A percentile compares a stretch with the other conserved stretches of the same genome.
phyloP scores from a whole-genome alignment of 2,888 invertebrate genomes.

The Napeogenes sylphis region DNA sequence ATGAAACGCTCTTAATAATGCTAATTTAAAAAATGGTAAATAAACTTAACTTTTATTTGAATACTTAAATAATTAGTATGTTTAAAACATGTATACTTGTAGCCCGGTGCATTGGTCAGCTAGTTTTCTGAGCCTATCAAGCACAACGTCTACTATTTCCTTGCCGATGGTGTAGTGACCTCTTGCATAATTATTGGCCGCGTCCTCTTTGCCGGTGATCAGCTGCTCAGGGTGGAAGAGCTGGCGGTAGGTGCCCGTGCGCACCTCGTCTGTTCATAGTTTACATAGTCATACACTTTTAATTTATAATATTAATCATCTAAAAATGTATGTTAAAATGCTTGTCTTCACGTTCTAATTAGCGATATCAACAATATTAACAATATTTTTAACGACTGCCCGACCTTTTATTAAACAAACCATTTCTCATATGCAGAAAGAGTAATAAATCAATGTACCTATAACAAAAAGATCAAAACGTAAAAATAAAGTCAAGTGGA shows the following conservation, averaged over 20 bases:
- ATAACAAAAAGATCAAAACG: background rate
- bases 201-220: conserved; percentile 95
- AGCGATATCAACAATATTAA: too few relatives aligned
- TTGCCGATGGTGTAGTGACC: conserved; percentile 97
- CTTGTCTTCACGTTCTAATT: too few relatives aligned
- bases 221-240: conserved; percentile 95
- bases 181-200: conserved; percentile 95
- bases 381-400: too few relatives aligned
- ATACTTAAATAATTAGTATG: background rate
- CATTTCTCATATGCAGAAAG: too few relatives aligned
- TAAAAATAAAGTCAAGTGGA: conserved; percentile 7
- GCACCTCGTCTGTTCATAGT: conserved; percentile 82
- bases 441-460: background rate
- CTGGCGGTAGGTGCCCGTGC: conserved; percentile 87
- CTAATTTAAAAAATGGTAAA: background rate
- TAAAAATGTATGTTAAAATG: too few relatives aligned
- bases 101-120: conserved; percentile 92
- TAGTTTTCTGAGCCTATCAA: conserved; percentile 88
- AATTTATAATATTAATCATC: too few relatives aligned
- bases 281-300: too few relatives aligned
- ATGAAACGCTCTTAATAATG: too few relatives aligned
- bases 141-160: conserved; percentile 90
- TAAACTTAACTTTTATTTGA: background rate
- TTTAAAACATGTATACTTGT: conserved; percentile 67
- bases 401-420: too few relatives aligned